phyloP scores from a whole-genome alignment of 2,797 vertebrate genomes.

The Halcyon leucocephala region DNA sequence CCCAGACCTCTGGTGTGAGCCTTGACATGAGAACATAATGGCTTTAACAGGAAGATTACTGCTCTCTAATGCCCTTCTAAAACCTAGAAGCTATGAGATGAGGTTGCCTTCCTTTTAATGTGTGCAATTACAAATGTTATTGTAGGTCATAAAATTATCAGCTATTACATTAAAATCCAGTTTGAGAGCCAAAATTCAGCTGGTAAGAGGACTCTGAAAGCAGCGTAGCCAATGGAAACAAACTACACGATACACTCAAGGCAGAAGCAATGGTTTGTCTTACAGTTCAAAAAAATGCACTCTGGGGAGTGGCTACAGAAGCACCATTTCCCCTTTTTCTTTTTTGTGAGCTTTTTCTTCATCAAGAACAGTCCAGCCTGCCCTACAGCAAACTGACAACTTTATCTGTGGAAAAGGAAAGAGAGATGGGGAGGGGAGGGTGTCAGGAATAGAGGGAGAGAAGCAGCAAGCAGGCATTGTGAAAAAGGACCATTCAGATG shows the following conservation, averaged over 20 bases:
- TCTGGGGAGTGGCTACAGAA: background rate
- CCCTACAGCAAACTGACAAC: background rate
- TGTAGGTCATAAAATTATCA: conserved; percentile 7
- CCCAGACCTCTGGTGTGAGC: background rate
- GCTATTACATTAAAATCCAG: background rate
- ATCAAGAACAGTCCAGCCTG: background rate
- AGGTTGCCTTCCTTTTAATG: conserved; percentile 6
- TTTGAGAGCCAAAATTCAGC: background rate
- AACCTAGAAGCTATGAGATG: background rate
- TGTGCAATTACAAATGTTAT: background rate
- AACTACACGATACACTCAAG: background rate
- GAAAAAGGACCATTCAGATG: background rate
- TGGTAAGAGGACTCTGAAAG: background rate
- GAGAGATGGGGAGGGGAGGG: background rate
- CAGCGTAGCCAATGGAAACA: fast-evolving
- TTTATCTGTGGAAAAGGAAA: background rate
- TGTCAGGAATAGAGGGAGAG: background rate
- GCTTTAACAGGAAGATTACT: background rate
- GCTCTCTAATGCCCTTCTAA: background rate
- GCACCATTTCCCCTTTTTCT: background rate
- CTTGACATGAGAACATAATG: background rate
- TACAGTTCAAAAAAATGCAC: background rate
- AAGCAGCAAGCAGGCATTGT: background rate
- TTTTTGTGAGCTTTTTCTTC: background rate
- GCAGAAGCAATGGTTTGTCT: background rate